phyloP scores from a whole-genome alignment of 2,888 invertebrate genomes.

The Sphinx pinastri region DNA sequence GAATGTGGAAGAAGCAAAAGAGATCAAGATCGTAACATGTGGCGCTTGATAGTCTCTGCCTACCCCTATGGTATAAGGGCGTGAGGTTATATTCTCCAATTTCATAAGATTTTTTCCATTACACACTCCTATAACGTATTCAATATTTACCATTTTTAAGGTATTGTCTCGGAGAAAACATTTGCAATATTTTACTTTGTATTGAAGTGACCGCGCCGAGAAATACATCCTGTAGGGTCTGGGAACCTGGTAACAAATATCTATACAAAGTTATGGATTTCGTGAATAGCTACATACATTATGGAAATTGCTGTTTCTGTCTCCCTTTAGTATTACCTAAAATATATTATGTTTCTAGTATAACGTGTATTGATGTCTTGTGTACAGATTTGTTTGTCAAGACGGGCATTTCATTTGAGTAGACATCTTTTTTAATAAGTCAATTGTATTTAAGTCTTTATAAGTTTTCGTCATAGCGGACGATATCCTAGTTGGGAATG shows the following conservation, averaged over 20 bases:
- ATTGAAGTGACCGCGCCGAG: constrained; percentile 21
- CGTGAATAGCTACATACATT: constrained; percentile 17
- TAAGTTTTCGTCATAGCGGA: no score
- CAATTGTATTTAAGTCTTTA: no score
- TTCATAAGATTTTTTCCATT: constrained; percentile 4
- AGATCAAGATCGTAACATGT: no score
- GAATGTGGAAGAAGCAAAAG: no score
- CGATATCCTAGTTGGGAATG: no score
- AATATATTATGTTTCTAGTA: background rate
- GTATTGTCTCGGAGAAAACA: constrained; percentile 7
- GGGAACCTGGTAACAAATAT: constrained; percentile 17
- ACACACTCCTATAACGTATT: constrained; percentile 5
- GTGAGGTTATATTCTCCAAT: background rate
- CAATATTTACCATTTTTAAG: constrained; percentile 13
- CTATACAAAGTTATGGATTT: constrained; percentile 16
- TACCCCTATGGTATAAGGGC: no score
- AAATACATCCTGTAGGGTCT: constrained; percentile 18
- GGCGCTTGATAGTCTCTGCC: no score
- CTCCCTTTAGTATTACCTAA: background rate
- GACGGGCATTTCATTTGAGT: background rate
- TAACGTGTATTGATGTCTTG: background rate
- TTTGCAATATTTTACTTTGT: constrained; percentile 20
- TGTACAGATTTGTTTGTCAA: background rate
- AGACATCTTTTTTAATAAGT: no score
- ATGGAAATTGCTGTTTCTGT: constrained; percentile 21